These are phyloP conservation scores for Phrynocephalus versicolor DNA, from an alignment of 2,113 vertebrate species.

Conservation along the genomic window DNA sequence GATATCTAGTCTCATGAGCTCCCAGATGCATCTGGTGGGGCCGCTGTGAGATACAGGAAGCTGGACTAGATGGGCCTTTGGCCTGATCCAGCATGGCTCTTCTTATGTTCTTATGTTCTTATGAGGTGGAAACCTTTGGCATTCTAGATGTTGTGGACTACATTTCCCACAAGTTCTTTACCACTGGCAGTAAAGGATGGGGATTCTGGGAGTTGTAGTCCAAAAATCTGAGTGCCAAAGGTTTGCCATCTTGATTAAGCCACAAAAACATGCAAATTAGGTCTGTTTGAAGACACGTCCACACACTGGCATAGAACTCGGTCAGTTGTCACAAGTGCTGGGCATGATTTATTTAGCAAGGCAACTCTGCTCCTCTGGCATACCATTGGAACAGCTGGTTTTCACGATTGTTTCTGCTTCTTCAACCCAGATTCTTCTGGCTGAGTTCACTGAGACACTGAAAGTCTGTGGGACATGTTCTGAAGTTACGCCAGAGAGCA, in stretches of 20 bases:
- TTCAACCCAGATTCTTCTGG: constrained; percentile 23
- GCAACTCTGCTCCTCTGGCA: constrained; percentile 12
- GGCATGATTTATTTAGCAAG: constrained; percentile 47
- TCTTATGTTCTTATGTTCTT: too few species aligned
- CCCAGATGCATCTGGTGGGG: too few species aligned
- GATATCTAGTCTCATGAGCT: too few species aligned
- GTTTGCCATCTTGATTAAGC: constrained; percentile 27
- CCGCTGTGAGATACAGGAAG: too few species aligned
- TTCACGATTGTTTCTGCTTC: constrained; percentile 31
- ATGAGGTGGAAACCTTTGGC: too few species aligned
- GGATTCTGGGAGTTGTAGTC: too few species aligned
- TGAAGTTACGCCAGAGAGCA: not conserved
- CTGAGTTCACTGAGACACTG: not conserved
- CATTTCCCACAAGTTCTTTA: too few species aligned
- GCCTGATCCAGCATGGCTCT: too few species aligned
- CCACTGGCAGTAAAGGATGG: too few species aligned
- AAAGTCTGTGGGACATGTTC: constrained; percentile 17
- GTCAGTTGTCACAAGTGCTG: constrained; percentile 12
- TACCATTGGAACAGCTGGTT: constrained; percentile 23
- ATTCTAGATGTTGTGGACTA: too few species aligned
- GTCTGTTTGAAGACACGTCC: not conserved
- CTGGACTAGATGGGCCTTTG: too few species aligned
- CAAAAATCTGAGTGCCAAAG: too few species aligned
- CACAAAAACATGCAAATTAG: constrained; percentile 37
- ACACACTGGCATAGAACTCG: not conserved